Evolutionary conservation across 2,888 invertebrate species (phyloP), one percentile per base, ranked within the genome.

Genomic region (Scaptomyza polygonia): DNA sequence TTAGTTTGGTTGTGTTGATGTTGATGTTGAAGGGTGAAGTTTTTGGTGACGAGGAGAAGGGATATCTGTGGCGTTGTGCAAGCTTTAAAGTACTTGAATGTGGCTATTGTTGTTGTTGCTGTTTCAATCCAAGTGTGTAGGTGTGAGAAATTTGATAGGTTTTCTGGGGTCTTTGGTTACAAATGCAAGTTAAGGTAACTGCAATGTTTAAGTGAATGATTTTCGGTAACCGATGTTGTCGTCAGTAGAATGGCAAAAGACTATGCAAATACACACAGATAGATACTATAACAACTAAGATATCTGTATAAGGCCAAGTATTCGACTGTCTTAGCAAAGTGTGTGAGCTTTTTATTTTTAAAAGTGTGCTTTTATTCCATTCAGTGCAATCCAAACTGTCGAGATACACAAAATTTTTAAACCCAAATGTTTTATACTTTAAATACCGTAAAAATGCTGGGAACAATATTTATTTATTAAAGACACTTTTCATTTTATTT

Each of bases 81-180:
- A 86, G 85, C 87, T 80, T 82, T 86, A 72, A 75, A 56, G 68
- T 72, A 68, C 68, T 67, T 75, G 77, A 80, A 58, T 65, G 74
- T 53, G 61, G 27, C 47, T 36, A 18, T 39, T 70, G 18, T 27
- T 47, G 42, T 36, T 67, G 55, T 52, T 51, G 64, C 5, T 18
- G n/a, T n/a, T 18, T 7, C 21, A 12, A 0, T 14, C 45, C 0
- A 7, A 66, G 76, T 59, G 75, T 67, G 86, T 84, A 84, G 87
- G 82, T 87, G 82, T 87, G 87, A 82, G 82, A 82, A 79, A 82
- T 79, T 57, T 48, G 85, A 82, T 82, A 82, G 67, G 67, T 58
- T 69, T 25, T 39, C 52, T 48, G 39, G 40, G 36, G 49, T 32
- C 53, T 77, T 66, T 45, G 48, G 69, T 72, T 72, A 64, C 79